Conservation (phyloP, 1,140 invertebrate genomes). For the Adoxophyes honmai region DNA sequence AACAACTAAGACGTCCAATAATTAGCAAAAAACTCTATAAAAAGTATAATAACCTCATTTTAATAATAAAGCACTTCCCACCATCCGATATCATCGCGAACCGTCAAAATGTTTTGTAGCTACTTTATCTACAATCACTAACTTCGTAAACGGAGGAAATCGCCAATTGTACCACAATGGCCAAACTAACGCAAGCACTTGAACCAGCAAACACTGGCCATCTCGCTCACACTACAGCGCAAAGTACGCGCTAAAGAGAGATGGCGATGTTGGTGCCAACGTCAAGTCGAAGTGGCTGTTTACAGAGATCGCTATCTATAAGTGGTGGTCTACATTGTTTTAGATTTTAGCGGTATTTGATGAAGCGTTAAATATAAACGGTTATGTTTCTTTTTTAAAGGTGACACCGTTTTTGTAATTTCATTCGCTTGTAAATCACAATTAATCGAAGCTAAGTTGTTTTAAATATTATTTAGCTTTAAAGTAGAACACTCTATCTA, state of each 20-base stretch:
- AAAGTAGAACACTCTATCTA: too few species aligned
- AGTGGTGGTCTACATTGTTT: constrained; percentile 15
- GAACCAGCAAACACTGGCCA: constrained; percentile 41
- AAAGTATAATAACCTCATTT: constrained; percentile 3
- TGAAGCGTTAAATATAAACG: not conserved
- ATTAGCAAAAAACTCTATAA: not conserved
- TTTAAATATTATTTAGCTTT: too few species aligned
- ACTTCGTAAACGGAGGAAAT: constrained; percentile 57
- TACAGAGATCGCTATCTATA: constrained; percentile 5
- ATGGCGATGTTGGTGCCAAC: not conserved
- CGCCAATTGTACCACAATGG: constrained; percentile 43
- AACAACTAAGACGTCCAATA: not conserved
- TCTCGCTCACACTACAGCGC: constrained; percentile 24
- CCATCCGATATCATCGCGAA: constrained; percentile 12
- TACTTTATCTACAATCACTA: constrained; percentile 52
- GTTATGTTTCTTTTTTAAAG: not conserved
- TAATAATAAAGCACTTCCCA: constrained; percentile 11
- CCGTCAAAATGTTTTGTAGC: constrained; percentile 63
- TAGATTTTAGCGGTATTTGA: constrained; percentile 11
- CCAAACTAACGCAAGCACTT: not conserved
- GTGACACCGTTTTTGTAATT: too few species aligned
- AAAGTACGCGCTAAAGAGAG: constrained; percentile 1
- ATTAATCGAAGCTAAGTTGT: too few species aligned
- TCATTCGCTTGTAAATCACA: too few species aligned
- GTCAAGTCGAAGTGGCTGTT: too few species aligned